A percentile compares a stretch with the other conserved stretches of the same genome.
These are phyloP conservation scores for Urosaurus nigricauda DNA, from an alignment of 2,797 vertebrate species.

Conservation along the genomic window DNA sequence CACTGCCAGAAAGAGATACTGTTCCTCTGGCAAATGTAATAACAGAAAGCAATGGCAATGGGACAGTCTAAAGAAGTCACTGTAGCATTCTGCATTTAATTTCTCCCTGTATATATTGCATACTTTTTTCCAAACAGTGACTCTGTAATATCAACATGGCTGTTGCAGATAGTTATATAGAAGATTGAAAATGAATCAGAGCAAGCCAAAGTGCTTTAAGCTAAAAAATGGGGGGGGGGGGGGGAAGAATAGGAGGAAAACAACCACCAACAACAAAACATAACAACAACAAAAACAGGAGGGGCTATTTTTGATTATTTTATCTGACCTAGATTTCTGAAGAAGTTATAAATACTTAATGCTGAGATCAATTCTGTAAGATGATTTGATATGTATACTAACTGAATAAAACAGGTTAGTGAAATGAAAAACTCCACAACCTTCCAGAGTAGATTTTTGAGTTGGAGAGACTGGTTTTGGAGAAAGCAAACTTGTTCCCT, in stretches of 20 bases:
- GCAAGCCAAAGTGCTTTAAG: not conserved
- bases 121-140: conserved; percentile 35
- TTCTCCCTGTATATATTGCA: conserved; percentile 45
- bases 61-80: conserved; percentile 27
- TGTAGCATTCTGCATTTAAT: conserved; percentile 44
- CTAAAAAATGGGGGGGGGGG: not conserved
- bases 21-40: conserved; percentile 39
- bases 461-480: not conserved
- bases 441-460: not conserved
- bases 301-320: not conserved
- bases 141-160: conserved; percentile 40
- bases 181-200: conserved; percentile 23
- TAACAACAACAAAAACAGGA: too few relatives aligned
- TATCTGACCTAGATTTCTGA: not conserved
- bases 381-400: not conserved
- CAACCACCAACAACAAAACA: too few relatives aligned
- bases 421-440: not conserved
- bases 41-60: conserved; percentile 45
- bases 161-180: conserved; percentile 2
- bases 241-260: too few relatives aligned
- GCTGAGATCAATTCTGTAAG: not conserved
- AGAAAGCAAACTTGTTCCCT: not conserved
- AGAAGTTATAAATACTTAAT: not conserved
- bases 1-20: conserved; percentile 28
- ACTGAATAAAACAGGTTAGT: too few relatives aligned